A percentile compares a stretch with the other conserved stretches of the same genome.
These are phyloP conservation scores for Piaya cayana DNA, from an alignment of 2,113 vertebrate species.

Conservation along the genomic window DNA sequence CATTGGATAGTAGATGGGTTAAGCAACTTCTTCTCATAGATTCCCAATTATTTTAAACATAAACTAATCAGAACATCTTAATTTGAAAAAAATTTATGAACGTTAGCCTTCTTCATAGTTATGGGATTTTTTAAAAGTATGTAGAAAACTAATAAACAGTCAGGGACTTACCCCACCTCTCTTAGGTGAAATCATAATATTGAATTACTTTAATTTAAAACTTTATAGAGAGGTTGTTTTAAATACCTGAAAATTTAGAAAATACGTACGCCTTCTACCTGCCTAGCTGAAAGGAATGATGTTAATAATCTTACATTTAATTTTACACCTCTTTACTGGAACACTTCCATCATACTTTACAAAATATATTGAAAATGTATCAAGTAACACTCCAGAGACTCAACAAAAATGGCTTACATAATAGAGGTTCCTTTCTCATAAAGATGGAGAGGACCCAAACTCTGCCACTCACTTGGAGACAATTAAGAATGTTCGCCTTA, in stretches of 20 bases:
- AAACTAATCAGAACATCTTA: background rate
- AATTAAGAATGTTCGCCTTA: background rate
- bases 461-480: background rate
- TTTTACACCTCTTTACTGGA: background rate
- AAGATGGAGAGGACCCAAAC: background rate
- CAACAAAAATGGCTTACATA: background rate
- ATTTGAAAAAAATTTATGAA: background rate
- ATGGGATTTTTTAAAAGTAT: background rate
- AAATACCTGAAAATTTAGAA: background rate
- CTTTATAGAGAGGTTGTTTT: background rate
- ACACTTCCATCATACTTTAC: background rate
- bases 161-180: background rate
- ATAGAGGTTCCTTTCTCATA: background rate
- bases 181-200: background rate
- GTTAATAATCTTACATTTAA: background rate
- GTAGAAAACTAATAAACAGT: background rate
- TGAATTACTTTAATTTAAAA: background rate
- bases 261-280: background rate
- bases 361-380: conserved; percentile 10
- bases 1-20: background rate
- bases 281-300: background rate
- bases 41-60: background rate
- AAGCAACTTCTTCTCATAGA: background rate
- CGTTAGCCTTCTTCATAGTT: background rate
- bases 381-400: background rate